Percentiles rank a stretch among this genome's conserved stretches.
These are phyloP conservation scores for Drosophila siamana DNA, from an alignment of 2,888 invertebrate genomes.

Conservation along the genomic window DNA sequence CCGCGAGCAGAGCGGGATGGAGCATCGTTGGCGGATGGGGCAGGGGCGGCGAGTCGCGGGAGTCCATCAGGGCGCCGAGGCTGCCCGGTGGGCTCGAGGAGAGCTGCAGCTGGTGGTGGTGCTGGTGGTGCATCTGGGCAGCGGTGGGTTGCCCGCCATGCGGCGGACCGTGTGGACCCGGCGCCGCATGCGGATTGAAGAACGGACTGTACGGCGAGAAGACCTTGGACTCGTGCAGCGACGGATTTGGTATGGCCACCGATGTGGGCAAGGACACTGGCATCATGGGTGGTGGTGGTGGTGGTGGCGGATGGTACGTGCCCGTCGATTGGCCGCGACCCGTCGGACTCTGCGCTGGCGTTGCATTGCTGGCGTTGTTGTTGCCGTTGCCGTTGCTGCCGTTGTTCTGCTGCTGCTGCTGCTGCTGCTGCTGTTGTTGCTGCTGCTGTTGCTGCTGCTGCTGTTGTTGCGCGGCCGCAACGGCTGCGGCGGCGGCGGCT, in stretches of 20 bases:
- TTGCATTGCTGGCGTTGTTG: constrained; percentile 80
- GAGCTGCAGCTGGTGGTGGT: constrained; percentile 82
- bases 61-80: constrained; percentile 87
- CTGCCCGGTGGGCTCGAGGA: constrained; percentile 87
- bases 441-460: constrained; percentile 57
- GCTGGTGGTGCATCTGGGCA: constrained; percentile 84
- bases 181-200: constrained; percentile 88
- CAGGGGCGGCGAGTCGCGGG: constrained; percentile 93
- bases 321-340: constrained; percentile 87
- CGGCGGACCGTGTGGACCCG: constrained; percentile 85
- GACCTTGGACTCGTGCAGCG: constrained; percentile 96
- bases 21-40: constrained; percentile 94
- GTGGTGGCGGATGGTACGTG: constrained; percentile 85
- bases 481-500: constrained; percentile 53
- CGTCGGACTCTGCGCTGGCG: constrained; percentile 87
- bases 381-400: constrained; percentile 56
- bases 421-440: constrained; percentile 59
- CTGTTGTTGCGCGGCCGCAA: constrained; percentile 85
- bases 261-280: constrained; percentile 96
- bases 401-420: constrained; percentile 57
- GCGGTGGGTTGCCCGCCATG: constrained; percentile 85
- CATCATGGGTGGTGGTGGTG: constrained; percentile 92
- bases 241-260: constrained; percentile 98
- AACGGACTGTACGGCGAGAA: constrained; percentile 96
- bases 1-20: constrained; percentile 93